Percentiles rank a stretch among this genome's conserved stretches.
Evolutionary conservation across 2,797 vertebrate genomes (phyloP).

Genomic region (Xenopus petersii): DNA sequence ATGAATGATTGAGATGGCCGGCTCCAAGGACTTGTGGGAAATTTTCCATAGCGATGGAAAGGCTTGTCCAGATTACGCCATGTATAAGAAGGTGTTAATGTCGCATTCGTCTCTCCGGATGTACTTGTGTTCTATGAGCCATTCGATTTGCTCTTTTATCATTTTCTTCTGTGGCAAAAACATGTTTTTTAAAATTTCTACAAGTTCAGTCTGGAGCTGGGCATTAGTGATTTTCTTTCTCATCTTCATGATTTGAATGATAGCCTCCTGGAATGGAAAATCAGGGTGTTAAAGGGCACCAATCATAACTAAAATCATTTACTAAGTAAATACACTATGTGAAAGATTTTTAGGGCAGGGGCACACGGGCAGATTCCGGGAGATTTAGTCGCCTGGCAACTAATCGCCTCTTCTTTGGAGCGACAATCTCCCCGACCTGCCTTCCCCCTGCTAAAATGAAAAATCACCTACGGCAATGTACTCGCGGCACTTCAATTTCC

Average conservation of each 20-base stretch:
- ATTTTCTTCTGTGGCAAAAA: conserved; percentile 99
- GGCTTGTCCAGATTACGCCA: conserved; percentile 78
- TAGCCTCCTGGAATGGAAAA: conserved; percentile 82
- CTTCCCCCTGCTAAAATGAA: no score
- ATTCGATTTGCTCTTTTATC: conserved; percentile 99
- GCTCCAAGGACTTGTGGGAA: conserved; percentile 56
- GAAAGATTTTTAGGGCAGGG: no score
- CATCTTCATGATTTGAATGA: conserved; percentile 99
- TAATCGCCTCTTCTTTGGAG: no score
- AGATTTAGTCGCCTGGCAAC: no score
- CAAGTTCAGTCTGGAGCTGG: conserved; percentile 98
- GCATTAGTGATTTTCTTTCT: conserved; percentile 98
- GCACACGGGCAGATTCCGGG: no score
- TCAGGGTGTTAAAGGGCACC: background rate
- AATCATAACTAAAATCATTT: no score
- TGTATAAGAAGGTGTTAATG: conserved; percentile 98
- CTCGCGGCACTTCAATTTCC: no score
- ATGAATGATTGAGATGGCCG: conserved; percentile 60
- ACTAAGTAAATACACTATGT: no score
- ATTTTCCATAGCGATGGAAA: conserved; percentile 17
- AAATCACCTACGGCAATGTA: no score
- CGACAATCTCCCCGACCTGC: no score
- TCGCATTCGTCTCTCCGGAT: conserved; percentile 95
- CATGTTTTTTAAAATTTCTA: conserved; percentile 99
- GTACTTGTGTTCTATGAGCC: conserved; percentile 99